Evolutionary conservation across 2,888 invertebrate species (phyloP).

Genomic region (Lepetodrilus schrolli): DNA sequence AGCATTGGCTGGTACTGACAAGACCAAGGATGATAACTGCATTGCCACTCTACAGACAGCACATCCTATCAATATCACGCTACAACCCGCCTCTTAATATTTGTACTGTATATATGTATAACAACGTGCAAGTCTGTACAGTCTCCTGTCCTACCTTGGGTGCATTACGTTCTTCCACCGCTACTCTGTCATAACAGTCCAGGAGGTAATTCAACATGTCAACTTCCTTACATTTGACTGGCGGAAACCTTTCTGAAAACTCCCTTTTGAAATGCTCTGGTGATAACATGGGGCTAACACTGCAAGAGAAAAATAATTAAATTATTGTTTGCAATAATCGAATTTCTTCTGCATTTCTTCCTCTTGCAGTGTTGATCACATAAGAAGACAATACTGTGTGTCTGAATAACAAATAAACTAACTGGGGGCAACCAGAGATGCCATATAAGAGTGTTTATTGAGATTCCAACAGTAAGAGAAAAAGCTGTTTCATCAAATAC

Average conservation of each 20-base stretch:
- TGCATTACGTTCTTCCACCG: constrained; percentile 84
- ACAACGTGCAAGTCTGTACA: neutral
- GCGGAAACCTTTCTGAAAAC: constrained; percentile 57
- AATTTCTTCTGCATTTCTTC: neutral
- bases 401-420: no score
- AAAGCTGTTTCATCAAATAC: no score
- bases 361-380: neutral
- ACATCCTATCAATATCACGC: no score
- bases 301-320: constrained; percentile 19
- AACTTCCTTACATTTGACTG: constrained; percentile 65
- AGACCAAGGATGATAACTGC: no score
- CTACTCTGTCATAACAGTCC: constrained; percentile 83
- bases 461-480: no score
- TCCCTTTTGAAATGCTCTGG: constrained; percentile 50
- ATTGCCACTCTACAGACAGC: no score
- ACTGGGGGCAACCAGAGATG: no score
- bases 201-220: constrained; percentile 77
- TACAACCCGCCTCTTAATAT: no score
- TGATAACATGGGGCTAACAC: constrained; percentile 52
- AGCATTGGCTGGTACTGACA: no score
- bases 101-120: neutral
- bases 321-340: neutral
- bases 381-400: no score
- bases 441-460: no score
- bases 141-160: constrained; percentile 79